phyloP scores from a whole-genome alignment of 2,113 vertebrate genomes.

The Cranoglanis bouderius region DNA sequence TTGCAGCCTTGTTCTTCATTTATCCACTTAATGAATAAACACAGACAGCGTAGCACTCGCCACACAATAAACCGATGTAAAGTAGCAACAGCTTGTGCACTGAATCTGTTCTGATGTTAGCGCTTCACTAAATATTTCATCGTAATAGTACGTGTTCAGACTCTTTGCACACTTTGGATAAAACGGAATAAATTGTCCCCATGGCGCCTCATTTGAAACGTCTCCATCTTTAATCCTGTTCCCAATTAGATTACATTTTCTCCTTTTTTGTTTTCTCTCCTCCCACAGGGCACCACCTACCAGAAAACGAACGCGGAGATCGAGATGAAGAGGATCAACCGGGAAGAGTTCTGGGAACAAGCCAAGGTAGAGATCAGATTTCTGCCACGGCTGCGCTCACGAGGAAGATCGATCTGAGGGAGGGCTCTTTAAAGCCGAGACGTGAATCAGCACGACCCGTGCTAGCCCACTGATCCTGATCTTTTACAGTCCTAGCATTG shows the following conservation, averaged over 20 bases:
- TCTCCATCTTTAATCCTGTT: background rate
- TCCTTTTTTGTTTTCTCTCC: background rate
- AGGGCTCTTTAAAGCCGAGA: background rate
- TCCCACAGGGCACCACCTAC: constrained; percentile 88
- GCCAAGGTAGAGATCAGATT: constrained; percentile 82
- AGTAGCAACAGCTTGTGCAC: background rate
- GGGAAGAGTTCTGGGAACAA: constrained; percentile 97
- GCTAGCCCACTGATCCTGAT: background rate
- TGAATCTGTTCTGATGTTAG: background rate
- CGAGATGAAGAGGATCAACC: constrained; percentile 97
- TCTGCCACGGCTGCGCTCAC: background rate
- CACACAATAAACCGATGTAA: background rate
- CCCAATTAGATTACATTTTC: constrained; percentile 30
- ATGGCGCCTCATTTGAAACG: background rate
- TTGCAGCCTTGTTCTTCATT: background rate
- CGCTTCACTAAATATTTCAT: background rate
- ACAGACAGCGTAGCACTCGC: background rate
- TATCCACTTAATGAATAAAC: constrained; percentile 22
- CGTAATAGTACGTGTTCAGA: background rate
- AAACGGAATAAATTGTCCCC: background rate
- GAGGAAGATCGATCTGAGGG: background rate
- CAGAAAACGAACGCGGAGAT: constrained; percentile 95
- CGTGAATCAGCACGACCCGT: background rate
- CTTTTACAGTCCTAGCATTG: constrained; percentile 15
- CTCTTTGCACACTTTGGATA: too few species aligned